Conservation (phyloP, 2,888 invertebrate species). For the Tetropium fuscum region DNA sequence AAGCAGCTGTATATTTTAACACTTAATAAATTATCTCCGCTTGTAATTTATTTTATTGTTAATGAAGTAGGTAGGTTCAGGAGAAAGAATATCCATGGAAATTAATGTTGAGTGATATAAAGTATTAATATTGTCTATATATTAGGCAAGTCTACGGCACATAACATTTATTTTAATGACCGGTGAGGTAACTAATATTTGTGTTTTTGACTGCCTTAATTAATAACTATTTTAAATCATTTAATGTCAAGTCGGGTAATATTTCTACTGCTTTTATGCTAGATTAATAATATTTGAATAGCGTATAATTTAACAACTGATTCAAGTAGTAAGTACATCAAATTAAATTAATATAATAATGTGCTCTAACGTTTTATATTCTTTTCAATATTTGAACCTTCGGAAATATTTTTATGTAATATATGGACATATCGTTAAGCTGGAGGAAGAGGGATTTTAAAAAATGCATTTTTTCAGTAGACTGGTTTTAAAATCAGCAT, state of each 20-base stretch:
- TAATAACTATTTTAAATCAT: neutral
- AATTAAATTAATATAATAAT: no score
- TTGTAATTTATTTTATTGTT: slow-evolving; percentile 4
- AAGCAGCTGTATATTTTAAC: neutral
- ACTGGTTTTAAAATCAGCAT: no score
- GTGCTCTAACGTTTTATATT: no score
- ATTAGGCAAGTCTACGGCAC: neutral
- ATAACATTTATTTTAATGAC: neutral
- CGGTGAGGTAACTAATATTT: neutral
- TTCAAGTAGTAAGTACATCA: no score
- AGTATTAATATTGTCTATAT: neutral
- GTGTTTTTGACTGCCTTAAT: neutral
- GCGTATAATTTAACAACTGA: no score
- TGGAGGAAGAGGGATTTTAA: no score
- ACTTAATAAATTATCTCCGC: slow-evolving; percentile 8
- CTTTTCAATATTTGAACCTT: no score
- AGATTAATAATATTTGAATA: neutral
- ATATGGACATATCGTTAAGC: no score
- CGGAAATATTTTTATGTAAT: no score
- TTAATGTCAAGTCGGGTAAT: neutral
- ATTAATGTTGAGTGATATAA: neutral
- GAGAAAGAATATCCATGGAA: no score
- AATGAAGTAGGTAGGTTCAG: no score
- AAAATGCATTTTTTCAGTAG: no score
- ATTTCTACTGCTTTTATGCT: neutral